Evolutionary conservation across 2,888 invertebrate species (phyloP).

Genomic region (Orthonychiurus folsomi): DNA sequence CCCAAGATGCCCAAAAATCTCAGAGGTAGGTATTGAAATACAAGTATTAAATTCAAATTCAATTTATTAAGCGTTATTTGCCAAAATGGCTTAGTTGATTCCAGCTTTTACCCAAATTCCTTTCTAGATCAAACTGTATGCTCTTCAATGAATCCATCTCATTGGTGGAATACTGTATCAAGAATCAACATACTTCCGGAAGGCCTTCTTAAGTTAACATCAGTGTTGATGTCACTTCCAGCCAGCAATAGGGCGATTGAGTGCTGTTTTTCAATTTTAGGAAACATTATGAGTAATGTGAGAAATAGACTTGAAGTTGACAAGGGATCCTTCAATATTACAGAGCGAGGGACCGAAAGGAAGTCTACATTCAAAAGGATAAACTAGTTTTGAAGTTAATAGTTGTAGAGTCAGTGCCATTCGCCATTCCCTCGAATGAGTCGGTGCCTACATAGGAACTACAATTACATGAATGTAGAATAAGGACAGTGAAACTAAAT

Average conservation of each 20-base stretch:
- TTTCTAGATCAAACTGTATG: slow-evolving; percentile 4
- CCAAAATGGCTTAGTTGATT: not conserved
- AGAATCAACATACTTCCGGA: not conserved
- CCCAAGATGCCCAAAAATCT: slow-evolving; percentile 14
- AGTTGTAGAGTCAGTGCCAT: slow-evolving; percentile 3
- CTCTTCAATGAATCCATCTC: not conserved
- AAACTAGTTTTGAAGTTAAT: slow-evolving; percentile 4
- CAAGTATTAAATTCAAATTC: not conserved
- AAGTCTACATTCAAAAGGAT: not conserved
- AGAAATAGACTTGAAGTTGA: slow-evolving; percentile 21
- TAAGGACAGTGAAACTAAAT: not conserved
- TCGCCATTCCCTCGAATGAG: not conserved
- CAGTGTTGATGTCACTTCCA: slow-evolving; percentile 14
- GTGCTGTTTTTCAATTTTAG: slow-evolving; percentile 22
- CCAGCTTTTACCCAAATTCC: not conserved
- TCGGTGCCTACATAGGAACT: not conserved
- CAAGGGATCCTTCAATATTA: slow-evolving; percentile 12
- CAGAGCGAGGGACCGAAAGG: not conserved
- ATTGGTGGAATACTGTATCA: slow-evolving; percentile 13
- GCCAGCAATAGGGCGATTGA: slow-evolving; percentile 20
- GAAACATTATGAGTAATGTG: slow-evolving; percentile 19
- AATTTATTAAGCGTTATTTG: not conserved
- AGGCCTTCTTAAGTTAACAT: not conserved
- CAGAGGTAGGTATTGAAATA: slow-evolving; percentile 9
- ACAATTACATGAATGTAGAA: not conserved